Evolutionary conservation across 2,113 vertebrate genomes (phyloP).

Genomic region (Albula goreensis): DNA sequence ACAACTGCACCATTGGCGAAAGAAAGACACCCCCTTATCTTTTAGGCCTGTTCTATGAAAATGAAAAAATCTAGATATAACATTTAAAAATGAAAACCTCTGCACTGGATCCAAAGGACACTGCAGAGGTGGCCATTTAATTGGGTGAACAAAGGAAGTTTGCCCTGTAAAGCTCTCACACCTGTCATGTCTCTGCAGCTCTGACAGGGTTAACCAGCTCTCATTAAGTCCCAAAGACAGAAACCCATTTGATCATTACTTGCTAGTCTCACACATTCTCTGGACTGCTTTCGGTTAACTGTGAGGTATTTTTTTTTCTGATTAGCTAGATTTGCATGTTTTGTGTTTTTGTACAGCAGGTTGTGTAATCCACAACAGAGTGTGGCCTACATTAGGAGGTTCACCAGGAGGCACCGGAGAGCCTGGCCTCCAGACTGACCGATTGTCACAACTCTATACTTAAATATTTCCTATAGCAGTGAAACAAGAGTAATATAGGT

Average conservation of each 20-base stretch:
- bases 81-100: conserved; percentile 22
- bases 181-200: neutral
- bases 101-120: conserved; percentile 11
- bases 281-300: conserved; percentile 9
- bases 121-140: neutral
- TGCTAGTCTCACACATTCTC: conserved; percentile 7
- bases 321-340: neutral
- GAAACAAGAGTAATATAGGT: conserved; percentile 31
- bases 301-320: conserved; percentile 29
- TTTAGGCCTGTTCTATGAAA: conserved; percentile 35
- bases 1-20: conserved; percentile 11
- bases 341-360: conserved; percentile 22
- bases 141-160: neutral
- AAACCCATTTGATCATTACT: neutral
- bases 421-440: conserved; percentile 1
- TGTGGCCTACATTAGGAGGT: neutral
- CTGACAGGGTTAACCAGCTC: neutral
- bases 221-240: neutral
- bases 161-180: neutral
- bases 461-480: conserved; percentile 36
- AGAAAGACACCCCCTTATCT: conserved; percentile 12
- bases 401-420: neutral
- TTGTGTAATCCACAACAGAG: neutral
- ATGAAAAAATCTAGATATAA: conserved; percentile 19
- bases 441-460: conserved; percentile 22